phyloP scores from a whole-genome alignment of 2,113 vertebrate genomes.

The Hypocryptadius cinnamomeus region DNA sequence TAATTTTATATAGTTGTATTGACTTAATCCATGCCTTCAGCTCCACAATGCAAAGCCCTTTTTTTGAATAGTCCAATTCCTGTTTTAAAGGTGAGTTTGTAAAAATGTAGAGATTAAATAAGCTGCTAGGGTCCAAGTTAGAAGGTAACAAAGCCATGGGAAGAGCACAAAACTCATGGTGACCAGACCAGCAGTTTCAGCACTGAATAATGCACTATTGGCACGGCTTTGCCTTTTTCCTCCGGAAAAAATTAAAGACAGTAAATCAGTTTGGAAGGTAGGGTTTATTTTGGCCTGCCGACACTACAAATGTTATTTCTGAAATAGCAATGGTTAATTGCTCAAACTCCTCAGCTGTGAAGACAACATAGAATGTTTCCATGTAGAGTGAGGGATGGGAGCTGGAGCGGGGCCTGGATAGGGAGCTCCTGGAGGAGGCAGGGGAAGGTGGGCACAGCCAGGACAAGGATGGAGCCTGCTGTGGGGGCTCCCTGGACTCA shows the following conservation, averaged over 20 bases:
- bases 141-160: neutral
- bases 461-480: neutral
- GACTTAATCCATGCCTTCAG: neutral
- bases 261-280: slow-evolving; percentile 43
- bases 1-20: neutral
- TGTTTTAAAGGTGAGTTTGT: neutral
- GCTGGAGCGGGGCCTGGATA: rapidly evolving
- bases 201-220: neutral
- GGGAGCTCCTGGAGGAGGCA: neutral
- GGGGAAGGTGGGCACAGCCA: neutral
- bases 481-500: neutral
- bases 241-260: neutral
- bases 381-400: neutral
- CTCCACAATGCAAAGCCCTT: neutral
- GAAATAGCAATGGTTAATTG: slow-evolving; percentile 14
- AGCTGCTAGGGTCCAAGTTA: neutral
- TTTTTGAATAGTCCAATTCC: neutral
- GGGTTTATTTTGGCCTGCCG: slow-evolving; percentile 8
- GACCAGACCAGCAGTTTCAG: neutral
- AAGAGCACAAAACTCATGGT: neutral
- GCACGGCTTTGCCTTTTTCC: neutral
- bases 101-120: neutral
- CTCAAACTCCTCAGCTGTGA: neutral
- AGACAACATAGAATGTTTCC: neutral
- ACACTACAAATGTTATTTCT: slow-evolving; percentile 41